Base-by-base conservation (phyloP, 1,140 invertebrate genomes). In the Thaumatotibia leucotreta region DNA sequence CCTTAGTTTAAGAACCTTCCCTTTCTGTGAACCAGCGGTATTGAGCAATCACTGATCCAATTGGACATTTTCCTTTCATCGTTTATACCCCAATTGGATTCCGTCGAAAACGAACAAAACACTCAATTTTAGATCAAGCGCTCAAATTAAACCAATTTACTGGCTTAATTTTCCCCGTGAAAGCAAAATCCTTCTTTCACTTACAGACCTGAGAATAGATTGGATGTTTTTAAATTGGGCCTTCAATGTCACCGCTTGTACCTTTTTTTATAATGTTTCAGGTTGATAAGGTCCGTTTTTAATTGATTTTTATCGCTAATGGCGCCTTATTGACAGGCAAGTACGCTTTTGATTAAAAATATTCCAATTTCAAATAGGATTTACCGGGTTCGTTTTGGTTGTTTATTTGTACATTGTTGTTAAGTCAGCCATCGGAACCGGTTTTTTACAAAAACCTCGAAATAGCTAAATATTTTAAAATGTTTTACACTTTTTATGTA, bases 61-160 rank as follows among this genome's bases (percentile, higher is more conserved):
- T 58, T 17, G 52, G 39, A 24, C 24, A 54, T 58, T 58, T 29
- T 58, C 52, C 50, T 14, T 58, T 58, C 17, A 27, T 23, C 52
- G n/a, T 17, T 58, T 31, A 27, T 27, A 1, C 23, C 24, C 52
- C 52, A 14, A 31, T 27, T 49, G 9, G 52, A 27, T 14, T 58
- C 24, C 52, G n/a, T 31, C 23, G 27, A 31, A 29, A 31, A 58
- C 52, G 77, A 77, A 79, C 76, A 78, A 78, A 76, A 78, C 74
- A 75, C 69, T 75, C 75, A 74, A 79, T 75, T 75, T 77, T 54
- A 66, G 73, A 77, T 75, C 75, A 70, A 72, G 75, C 71, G 70
- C 72, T 79, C 75, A 75, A 45, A 69, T 58, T 63, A 65, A 58
- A 58, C 52, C 52, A 58, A 58, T 58, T 58, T 58, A 27, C 52